Evolutionary conservation across 2,113 vertebrate species (phyloP).

Genomic region (Cygnus atratus): DNA sequence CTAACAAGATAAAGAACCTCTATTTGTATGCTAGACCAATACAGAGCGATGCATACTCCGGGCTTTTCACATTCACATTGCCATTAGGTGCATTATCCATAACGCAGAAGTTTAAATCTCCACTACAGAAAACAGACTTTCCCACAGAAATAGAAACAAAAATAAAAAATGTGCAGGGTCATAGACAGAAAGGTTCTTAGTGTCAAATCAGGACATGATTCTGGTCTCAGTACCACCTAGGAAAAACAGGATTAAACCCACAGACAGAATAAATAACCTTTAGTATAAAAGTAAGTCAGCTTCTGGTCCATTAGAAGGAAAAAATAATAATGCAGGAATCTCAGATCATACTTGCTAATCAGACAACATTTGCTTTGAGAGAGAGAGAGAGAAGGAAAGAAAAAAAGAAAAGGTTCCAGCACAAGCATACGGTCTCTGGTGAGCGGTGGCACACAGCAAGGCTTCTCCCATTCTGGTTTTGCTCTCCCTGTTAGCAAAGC

Average conservation of each 20-base stretch:
- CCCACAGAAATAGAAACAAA: not conserved
- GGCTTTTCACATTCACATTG: not conserved
- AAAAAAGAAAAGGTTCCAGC: not conserved
- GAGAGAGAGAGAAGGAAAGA: not conserved
- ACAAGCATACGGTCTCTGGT: rapidly evolving
- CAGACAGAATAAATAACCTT: not conserved
- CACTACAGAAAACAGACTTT: not conserved
- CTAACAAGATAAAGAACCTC: not conserved
- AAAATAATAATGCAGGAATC: not conserved
- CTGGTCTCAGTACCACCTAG: not conserved
- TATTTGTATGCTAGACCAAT: not conserved
- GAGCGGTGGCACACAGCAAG: not conserved
- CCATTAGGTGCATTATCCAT: not conserved
- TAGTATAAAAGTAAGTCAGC: not conserved
- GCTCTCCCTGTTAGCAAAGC: not conserved
- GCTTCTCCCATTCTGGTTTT: rapidly evolving
- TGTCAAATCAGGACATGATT: not conserved
- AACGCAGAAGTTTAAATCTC: not conserved
- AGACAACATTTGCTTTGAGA: not conserved
- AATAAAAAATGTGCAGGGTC: not conserved
- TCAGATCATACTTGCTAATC: not conserved
- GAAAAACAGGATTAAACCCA: not conserved
- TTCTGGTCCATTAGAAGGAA: not conserved
- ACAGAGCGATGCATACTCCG: not conserved
- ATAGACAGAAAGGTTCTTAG: not conserved